Conservation (phyloP, 2,797 vertebrate species). For the Thaleichthys pacificus region DNA sequence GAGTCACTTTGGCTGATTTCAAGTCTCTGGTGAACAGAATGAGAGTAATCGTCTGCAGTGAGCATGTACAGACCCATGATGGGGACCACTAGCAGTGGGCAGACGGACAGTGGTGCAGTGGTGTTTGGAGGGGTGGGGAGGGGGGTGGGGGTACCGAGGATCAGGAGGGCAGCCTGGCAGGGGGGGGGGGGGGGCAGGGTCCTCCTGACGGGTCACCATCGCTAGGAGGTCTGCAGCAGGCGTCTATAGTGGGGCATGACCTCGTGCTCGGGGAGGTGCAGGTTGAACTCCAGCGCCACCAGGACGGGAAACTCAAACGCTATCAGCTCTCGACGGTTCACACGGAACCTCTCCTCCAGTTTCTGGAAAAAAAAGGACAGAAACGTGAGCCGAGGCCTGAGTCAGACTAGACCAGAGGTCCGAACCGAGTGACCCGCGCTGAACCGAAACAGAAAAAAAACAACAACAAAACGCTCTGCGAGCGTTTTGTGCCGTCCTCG, state of each 20-base stretch:
- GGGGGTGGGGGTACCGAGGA: background rate
- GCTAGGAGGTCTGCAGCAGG: constrained; percentile 93
- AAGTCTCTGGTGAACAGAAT: constrained; percentile 53
- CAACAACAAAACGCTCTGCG: too few species aligned
- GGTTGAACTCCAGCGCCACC: constrained; percentile 96
- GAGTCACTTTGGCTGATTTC: constrained; percentile 73
- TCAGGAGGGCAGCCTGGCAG: constrained; percentile 1
- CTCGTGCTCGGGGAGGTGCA: constrained; percentile 94
- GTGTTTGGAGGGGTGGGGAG: constrained; percentile 19
- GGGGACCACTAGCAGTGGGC: constrained; percentile 14
- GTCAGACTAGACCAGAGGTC: too few species aligned
- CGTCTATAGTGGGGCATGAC: constrained; percentile 99
- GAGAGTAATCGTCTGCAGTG: constrained; percentile 25
- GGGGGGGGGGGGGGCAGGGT: constrained; percentile 5
- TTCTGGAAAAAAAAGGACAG: constrained; percentile 71
- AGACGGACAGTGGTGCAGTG: constrained; percentile 28
- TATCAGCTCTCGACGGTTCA: constrained; percentile 95
- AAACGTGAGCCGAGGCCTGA: background rate
- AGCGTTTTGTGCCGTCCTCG: too few species aligned
- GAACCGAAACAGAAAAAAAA: too few species aligned
- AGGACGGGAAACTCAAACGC: constrained; percentile 97
- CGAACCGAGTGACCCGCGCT: too few species aligned
- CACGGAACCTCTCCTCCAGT: constrained; percentile 96
- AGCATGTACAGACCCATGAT: constrained; percentile 20
- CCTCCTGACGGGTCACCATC: constrained; percentile 71